Conservation (phyloP, 2,113 vertebrate genomes). For the Poecile atricapillus region DNA sequence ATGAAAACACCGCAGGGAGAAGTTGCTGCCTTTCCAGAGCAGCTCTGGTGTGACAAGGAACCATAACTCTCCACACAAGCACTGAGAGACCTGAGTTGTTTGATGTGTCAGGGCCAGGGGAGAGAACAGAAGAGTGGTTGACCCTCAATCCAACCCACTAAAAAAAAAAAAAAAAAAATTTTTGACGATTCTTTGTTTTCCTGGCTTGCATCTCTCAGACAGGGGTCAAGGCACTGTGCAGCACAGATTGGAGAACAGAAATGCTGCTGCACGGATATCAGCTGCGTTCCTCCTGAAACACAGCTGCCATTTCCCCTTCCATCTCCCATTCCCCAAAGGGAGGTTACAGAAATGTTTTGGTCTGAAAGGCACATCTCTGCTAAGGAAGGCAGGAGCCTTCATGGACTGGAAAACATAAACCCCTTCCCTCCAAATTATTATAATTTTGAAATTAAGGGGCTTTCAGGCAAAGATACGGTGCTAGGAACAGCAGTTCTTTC, state of each 20-base stretch:
- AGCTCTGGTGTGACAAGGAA: not conserved
- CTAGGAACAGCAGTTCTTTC: not conserved
- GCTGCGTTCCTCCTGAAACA: not conserved
- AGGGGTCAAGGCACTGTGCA: not conserved
- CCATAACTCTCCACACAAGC: accelerated
- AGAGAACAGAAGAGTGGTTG: not conserved
- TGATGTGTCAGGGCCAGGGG: not conserved
- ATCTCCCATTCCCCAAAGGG: not conserved
- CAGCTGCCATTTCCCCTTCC: not conserved
- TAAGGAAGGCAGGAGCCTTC: not conserved
- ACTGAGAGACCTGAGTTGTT: not conserved
- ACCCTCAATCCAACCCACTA: not conserved
- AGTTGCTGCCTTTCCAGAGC: not conserved
- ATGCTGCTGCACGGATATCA: accelerated
- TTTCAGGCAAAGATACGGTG: not conserved
- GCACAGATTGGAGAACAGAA: not conserved
- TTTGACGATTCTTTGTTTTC: not conserved
- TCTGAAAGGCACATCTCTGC: not conserved
- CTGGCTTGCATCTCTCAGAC: not conserved
- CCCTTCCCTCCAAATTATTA: not conserved
- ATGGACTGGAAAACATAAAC: not conserved
- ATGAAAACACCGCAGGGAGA: not conserved
- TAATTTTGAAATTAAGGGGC: not conserved
- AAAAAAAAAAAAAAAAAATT: not conserved
- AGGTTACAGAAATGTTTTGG: not conserved